These are phyloP conservation scores for Alligator sinensis DNA, from an alignment of 2,113 vertebrate genomes.

Conservation along the genomic window DNA sequence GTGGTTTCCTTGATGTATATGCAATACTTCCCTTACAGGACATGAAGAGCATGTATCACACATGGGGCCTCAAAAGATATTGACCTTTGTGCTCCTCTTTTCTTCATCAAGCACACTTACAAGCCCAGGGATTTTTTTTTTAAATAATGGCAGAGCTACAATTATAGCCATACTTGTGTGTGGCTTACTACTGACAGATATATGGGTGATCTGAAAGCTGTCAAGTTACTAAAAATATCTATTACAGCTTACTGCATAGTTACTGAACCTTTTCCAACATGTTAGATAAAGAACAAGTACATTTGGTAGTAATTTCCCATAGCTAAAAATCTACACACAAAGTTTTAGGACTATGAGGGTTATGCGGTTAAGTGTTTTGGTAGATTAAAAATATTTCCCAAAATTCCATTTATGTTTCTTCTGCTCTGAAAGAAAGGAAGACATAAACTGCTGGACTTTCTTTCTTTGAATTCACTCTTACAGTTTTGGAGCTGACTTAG, in stretches of 20 bases:
- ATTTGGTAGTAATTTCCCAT: conserved; percentile 2
- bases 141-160: neutral
- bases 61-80: neutral
- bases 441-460: neutral
- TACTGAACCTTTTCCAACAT: neutral
- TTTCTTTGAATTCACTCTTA: neutral
- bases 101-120: neutral
- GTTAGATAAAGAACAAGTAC: neutral
- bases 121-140: neutral
- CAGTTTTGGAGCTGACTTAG: neutral
- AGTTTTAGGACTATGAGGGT: neutral
- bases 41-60: neutral
- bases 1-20: accelerated
- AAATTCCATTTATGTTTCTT: conserved; percentile 2
- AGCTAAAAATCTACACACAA: neutral
- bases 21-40: neutral
- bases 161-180: neutral
- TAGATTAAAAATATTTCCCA: neutral
- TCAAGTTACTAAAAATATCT: conserved; percentile 38
- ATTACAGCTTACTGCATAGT: neutral
- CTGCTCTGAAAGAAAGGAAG: neutral
- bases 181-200: neutral
- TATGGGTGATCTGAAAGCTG: conserved; percentile 32
- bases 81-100: neutral
- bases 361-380: neutral